A percentile compares a stretch with the other conserved stretches of the same genome.
Conservation (phyloP, 1,140 invertebrate species). For the Mycetomoellerius zeteki region DNA sequence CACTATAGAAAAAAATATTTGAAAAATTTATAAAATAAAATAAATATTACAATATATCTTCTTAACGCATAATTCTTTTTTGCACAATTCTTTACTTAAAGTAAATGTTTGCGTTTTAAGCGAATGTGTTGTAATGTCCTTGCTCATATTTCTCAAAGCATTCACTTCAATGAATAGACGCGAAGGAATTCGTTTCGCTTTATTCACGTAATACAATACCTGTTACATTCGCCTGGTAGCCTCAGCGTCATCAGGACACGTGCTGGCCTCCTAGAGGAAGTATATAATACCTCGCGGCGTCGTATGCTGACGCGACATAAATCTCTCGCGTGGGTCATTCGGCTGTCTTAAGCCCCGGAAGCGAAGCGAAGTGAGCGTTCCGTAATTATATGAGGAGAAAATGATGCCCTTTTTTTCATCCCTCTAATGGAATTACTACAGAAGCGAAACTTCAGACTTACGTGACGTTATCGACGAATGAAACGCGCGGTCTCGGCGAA, state of each 20-base stretch:
- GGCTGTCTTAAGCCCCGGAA: constrained; percentile 49
- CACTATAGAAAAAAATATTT: not conserved
- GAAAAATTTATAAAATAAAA: not conserved
- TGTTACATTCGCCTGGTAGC: constrained; percentile 37
- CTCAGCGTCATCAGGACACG: constrained; percentile 23
- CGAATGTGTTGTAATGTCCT: not conserved
- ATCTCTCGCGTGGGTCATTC: constrained; percentile 55
- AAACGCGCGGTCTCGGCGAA: constrained; percentile 51
- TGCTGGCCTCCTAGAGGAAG: constrained; percentile 30
- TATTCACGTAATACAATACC: constrained; percentile 29
- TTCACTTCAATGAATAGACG: constrained; percentile 25
- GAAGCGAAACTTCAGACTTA: constrained; percentile 49
- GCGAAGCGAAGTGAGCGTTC: constrained; percentile 42
- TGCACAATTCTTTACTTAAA: not conserved
- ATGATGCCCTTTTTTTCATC: constrained; percentile 13
- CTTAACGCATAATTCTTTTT: not conserved
- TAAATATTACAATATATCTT: not conserved
- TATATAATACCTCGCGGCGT: constrained; percentile 40
- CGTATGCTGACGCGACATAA: constrained; percentile 58
- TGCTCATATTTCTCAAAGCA: not conserved
- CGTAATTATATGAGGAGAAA: constrained; percentile 58
- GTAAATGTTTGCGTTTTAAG: not conserved
- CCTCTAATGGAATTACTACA: constrained; percentile 57
- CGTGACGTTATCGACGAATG: constrained; percentile 61
- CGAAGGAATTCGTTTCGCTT: constrained; percentile 24